Base-by-base conservation (phyloP, 2,113 vertebrate genomes). In the Garra rufa region DNA sequence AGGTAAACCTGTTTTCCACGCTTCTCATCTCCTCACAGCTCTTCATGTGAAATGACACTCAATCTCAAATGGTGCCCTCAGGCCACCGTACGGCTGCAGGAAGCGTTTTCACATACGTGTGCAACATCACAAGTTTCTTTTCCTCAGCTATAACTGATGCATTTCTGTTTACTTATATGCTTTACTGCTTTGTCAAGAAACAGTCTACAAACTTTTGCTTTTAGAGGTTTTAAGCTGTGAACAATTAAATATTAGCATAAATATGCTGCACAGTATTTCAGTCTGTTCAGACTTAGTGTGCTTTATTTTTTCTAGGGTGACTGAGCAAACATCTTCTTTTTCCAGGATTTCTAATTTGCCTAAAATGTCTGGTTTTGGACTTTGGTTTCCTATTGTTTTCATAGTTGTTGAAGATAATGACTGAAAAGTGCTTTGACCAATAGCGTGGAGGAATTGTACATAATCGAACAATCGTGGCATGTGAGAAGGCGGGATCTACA, bases 1-100 rank as follows among this genome's bases (percentile, higher is more conserved):
- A 77, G 76, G 83, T 88, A 83, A 85, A 81, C 71, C 63, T 83
- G 83, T 87, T 85, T 89, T 87, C 76, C 81, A 87, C 76, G 71
- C 85, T 87, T 83, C 86, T 87, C 80, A 81, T 87, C 85, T 83
- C 46, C 82, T 76, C 76, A 57, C 48, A 85, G 76, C 81, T 83
- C 83, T 76, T 76, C 44, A 57, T 76, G 59, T 85, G 83, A 80
- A 83, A 81, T 81, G 76, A 85, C 83, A 87, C 79, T 55, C 83
- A 80, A 43, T 87, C 85, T 82, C 61, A 83, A 86, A 88, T 86
- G 88, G 41, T 38, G 63, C 83, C 83, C 83, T 76, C 43, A 46
- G 81, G 88, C 83, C 76, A 63, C 52, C 34, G 52, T 83, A 87
- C 59, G 65, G 28, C 46, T 74, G 38, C 41, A 77, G 81, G 48